Base-by-base conservation (phyloP, 2,888 invertebrate genomes). In the Hermodice carunculata region DNA sequence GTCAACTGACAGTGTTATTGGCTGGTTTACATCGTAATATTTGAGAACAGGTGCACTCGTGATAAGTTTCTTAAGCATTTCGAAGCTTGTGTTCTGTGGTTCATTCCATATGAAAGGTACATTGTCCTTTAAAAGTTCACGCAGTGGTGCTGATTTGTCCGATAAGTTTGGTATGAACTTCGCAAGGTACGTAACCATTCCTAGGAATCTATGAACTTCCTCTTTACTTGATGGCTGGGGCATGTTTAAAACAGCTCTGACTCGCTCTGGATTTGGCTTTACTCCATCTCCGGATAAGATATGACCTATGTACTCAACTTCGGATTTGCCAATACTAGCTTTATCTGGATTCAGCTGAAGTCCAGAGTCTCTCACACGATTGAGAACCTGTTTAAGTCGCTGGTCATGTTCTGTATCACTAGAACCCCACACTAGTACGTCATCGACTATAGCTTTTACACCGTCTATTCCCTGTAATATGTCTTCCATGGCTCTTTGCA, bases 151-250 rank as follows among this genome's bases (percentile, higher is more conserved):
- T 4, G 65, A 42, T n/a, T 52, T 19, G 0, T 49, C 32, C 24
- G 44, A 44, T 11, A 69, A 62, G 40, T 64, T 62, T 1, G 51
- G 48, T 8, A 70, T 64, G 40, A 42, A 68, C 2, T 64, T 11
- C 1, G 52, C 51, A 6, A 69, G 51, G 42, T 69, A 71, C 17
- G 51, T 66, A 28, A 69, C 8, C 24, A 64, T 32, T 1, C 69
- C 69, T 2, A 70, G 37, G 42, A 68, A 67, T 24, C 53, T 40
- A 19, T 72, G 70, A 14, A 70, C 24, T 14, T 68, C 68, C 17
- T 66, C 53, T 34, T 59, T 66, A 37, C 29, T 42, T 17, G 19
- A 14, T 22, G 70, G 70, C 1, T 22, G 34, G n/a, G 64, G 61
- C 66, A 71, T 71, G 24, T 54, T 58, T 8, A 57, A 54, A 24